Conservation (phyloP, 2,888 invertebrate genomes). For the Dascillus cervinus region DNA sequence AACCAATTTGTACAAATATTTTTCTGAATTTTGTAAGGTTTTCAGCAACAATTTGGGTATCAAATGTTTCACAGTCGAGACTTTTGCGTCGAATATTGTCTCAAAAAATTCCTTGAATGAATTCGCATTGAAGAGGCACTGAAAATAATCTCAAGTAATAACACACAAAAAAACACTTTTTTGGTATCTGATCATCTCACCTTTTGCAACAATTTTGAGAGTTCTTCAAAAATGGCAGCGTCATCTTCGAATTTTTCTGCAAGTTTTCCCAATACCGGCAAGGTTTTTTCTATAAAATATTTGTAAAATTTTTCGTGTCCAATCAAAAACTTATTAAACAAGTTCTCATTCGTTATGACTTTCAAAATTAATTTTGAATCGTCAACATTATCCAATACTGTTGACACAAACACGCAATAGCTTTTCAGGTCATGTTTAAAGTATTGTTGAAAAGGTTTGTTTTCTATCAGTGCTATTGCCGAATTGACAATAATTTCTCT, state of each 20-base stretch:
- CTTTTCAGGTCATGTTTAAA: conserved; percentile 25
- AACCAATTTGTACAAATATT: conserved; percentile 25
- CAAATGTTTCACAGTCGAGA: conserved; percentile 12
- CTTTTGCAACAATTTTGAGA: conserved; percentile 23
- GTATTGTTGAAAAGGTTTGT: conserved; percentile 27
- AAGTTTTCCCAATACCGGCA: conserved; percentile 18
- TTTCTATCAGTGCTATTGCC: conserved; percentile 15
- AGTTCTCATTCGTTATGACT: conserved; percentile 19
- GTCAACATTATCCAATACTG: conserved; percentile 17
- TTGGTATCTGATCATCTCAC: too few relatives aligned
- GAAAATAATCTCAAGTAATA: too few relatives aligned
- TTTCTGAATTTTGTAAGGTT: conserved; percentile 17
- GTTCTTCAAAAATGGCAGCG: conserved; percentile 17
- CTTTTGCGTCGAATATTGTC: conserved; percentile 18
- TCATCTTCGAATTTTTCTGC: conserved; percentile 17
- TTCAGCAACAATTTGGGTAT: conserved; percentile 24
- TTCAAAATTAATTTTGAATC: conserved; percentile 10
- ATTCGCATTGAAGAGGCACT: conserved; percentile 27
- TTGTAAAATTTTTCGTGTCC: conserved; percentile 17
- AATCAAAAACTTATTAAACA: conserved; percentile 20
- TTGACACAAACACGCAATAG: conserved; percentile 25
- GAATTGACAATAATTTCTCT: conserved; percentile 2
- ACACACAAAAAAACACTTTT: too few relatives aligned
- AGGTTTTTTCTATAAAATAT: conserved; percentile 18
- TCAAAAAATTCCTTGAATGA: conserved; percentile 21